These are phyloP conservation scores for Coleophora flavipennella DNA, from an alignment of 2,888 invertebrate genomes.

Conservation along the genomic window DNA sequence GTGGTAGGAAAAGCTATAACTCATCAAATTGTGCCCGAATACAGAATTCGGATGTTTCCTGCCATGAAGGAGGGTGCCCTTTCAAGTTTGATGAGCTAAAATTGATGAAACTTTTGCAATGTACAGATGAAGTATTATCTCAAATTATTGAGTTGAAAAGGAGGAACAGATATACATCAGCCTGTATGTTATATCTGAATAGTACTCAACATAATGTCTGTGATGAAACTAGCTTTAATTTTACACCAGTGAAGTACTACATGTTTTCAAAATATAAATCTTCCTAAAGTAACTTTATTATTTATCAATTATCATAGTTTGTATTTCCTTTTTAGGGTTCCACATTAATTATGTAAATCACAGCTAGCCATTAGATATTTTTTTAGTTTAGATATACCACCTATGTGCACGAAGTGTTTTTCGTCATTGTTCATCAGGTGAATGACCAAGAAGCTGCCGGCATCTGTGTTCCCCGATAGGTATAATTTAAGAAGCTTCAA, in stretches of 20 bases:
- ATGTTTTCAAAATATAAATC: neutral
- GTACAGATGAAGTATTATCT: slow-evolving; percentile 23
- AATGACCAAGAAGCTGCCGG: too few species aligned
- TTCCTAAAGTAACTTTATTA: too few species aligned
- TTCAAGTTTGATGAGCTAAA: slow-evolving; percentile 69
- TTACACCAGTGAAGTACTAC: slow-evolving; percentile 56
- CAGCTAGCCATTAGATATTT: too few species aligned
- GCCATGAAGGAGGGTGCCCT: slow-evolving; percentile 76
- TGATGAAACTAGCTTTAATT: slow-evolving; percentile 45
- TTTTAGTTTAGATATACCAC: too few species aligned
- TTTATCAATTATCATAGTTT: too few species aligned
- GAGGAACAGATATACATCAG: slow-evolving; percentile 34
- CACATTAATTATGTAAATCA: too few species aligned
- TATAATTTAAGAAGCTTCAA: too few species aligned
- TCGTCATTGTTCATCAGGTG: too few species aligned
- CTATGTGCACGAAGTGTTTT: too few species aligned
- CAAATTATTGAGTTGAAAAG: slow-evolving; percentile 41
- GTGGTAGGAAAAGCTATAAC: slow-evolving; percentile 73
- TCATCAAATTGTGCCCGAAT: slow-evolving; percentile 73
- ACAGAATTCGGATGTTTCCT: slow-evolving; percentile 64
- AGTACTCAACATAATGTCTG: slow-evolving; percentile 22
- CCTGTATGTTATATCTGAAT: slow-evolving; percentile 36
- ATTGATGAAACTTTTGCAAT: slow-evolving; percentile 29
- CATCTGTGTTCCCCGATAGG: too few species aligned
- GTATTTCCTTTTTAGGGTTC: too few species aligned